Evolutionary conservation across 2,888 invertebrate species (phyloP).

Genomic region (Ptilodon capucinus): DNA sequence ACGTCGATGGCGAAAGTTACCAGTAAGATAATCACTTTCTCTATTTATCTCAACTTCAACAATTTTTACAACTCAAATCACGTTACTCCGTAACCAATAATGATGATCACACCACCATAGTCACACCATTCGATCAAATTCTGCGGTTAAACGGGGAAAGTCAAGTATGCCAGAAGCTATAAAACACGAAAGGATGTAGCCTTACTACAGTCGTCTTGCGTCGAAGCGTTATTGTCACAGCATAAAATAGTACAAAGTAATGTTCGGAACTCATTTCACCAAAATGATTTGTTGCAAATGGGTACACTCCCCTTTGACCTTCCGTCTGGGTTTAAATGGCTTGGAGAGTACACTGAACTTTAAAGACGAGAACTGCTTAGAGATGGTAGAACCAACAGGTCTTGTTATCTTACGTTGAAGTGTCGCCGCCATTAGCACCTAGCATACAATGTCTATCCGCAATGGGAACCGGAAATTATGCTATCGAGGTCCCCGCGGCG

Average conservation of each 20-base stretch:
- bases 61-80: no score
- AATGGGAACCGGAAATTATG: slow-evolving; percentile 59
- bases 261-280: slow-evolving; percentile 2
- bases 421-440: background rate
- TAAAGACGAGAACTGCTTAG: background rate
- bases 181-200: background rate
- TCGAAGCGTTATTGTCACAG: slow-evolving; percentile 1
- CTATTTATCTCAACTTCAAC: slow-evolving; percentile 14
- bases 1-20: background rate
- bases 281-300: slow-evolving; percentile 2
- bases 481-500: slow-evolving; percentile 54
- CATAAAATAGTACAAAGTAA: slow-evolving; percentile 6
- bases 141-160: slow-evolving; percentile 17
- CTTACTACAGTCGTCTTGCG: background rate
- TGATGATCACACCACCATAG: slow-evolving; percentile 10
- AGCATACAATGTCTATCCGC: slow-evolving; percentile 33
- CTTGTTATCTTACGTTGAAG: background rate
- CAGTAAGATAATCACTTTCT: slow-evolving; percentile 13
- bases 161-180: background rate
- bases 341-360: background rate
- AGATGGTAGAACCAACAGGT: background rate
- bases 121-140: slow-evolving; percentile 4
- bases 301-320: slow-evolving; percentile 2
- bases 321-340: background rate
- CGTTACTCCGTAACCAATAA: slow-evolving; percentile 12